These are phyloP conservation scores for Polypterus bichir DNA, from an alignment of 2,113 vertebrate species.

Conservation along the genomic window DNA sequence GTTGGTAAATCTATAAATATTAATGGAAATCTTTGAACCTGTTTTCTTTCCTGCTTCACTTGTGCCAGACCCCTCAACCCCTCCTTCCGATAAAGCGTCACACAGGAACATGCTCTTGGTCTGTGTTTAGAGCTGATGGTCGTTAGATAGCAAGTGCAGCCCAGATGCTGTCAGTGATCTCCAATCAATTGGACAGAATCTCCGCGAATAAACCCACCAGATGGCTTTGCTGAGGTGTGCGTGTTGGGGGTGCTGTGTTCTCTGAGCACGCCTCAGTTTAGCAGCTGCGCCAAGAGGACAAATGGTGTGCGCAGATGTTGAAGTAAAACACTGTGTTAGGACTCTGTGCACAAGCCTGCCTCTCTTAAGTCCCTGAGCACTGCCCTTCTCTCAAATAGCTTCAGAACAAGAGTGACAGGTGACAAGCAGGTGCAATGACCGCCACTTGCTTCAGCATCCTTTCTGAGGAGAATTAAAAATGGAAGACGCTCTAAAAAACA, in stretches of 20 bases:
- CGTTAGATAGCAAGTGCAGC: conserved; percentile 34
- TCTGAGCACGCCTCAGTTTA: too few species aligned
- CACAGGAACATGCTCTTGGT: background rate
- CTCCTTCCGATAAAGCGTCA: conserved; percentile 4
- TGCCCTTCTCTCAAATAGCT: too few species aligned
- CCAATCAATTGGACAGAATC: conserved; percentile 32
- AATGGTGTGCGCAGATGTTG: too few species aligned
- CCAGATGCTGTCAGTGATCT: conserved; percentile 38
- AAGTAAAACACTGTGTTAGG: too few species aligned
- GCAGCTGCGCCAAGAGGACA: too few species aligned
- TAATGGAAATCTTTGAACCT: conserved; percentile 10
- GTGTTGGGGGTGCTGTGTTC: conserved; percentile 2
- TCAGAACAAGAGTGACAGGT: too few species aligned
- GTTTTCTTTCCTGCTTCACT: conserved; percentile 11
- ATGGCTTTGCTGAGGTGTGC: conserved; percentile 26
- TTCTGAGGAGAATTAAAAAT: too few species aligned
- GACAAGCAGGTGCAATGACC: too few species aligned
- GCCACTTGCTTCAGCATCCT: too few species aligned
- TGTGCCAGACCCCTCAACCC: conserved; percentile 3
- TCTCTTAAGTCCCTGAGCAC: too few species aligned
- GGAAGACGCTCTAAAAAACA: too few species aligned
- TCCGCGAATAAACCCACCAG: conserved; percentile 29
- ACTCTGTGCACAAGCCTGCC: too few species aligned
- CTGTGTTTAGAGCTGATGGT: conserved; percentile 26
- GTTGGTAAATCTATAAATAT: conserved; percentile 15